Evolutionary conservation across 2,113 vertebrate genomes (phyloP), one percentile per base, ranked within the genome.

Genomic region (Rhinoderma darwinii): DNA sequence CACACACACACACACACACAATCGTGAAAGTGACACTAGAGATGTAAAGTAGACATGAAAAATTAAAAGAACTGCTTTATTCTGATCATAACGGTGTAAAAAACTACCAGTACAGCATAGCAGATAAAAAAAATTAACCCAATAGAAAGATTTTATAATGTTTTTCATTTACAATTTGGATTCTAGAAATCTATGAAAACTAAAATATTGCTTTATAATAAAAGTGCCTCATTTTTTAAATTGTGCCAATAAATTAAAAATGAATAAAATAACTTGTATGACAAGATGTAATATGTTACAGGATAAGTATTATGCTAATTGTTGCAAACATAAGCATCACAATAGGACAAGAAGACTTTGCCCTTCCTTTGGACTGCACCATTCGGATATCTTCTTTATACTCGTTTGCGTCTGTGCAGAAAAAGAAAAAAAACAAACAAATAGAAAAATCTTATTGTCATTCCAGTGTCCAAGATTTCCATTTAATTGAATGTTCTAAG

Each of bases 311-410:
- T 12, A 51, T 37, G 22, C 30, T n/a, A 50, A 44, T 37, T 12
- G 63, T 14, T 22, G n/a, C 11, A 22, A 84, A 10, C 5, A 84
- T 1, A 39, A 84, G 25, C 44, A 56, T 41, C 44, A 56, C 68
- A 56, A 72, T 5, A 51, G 66, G 15, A 17, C 25, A 4, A 4
- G 32, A 37, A 1, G 82, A 27, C 47, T 10, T 30, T 25, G 68
- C 0, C 17, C 7, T 14, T 51, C 32, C 66, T 7, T n/a, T 25
- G 25, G 82, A 74, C 18, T 54, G 66, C 35, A 74, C 32, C 3
- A 54, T 84, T 72, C 50, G 41, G 12, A 84, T n/a, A 15, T 84
- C 82, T 41, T 56, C 50, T 39, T 27, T 35, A 59, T 84, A 84
- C n/a, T 84, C 82, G 8, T 74, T 15, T 56, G 14, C 14, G 59